These are phyloP conservation scores for Trichoplusia ni DNA, from an alignment of 1,140 invertebrate species.

Conservation along the genomic window DNA sequence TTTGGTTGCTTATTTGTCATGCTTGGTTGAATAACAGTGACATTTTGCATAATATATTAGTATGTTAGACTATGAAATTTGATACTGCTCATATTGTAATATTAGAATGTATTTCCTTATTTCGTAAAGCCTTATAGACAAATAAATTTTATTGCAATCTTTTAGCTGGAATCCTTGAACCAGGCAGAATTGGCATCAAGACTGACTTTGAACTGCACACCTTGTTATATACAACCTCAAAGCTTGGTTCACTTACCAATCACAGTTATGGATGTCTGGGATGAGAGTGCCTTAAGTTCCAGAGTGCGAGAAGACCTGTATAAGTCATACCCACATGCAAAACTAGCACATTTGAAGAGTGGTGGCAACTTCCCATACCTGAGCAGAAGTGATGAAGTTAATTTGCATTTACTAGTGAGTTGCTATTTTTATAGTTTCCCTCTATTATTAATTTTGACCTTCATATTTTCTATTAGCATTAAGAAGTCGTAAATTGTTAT, in stretches of 20 bases:
- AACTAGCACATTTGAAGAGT: slow-evolving; percentile 92
- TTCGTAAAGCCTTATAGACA: neutral
- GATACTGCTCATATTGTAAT: too few relatives aligned
- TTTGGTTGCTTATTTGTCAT: neutral
- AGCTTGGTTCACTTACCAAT: slow-evolving; percentile 86
- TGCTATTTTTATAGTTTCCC: too few relatives aligned
- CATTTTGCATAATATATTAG: too few relatives aligned
- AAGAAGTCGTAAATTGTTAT: too few relatives aligned
- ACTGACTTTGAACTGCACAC: slow-evolving; percentile 93
- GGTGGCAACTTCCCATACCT: slow-evolving; percentile 97
- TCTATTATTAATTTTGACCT: too few relatives aligned
- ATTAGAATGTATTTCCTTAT: neutral
- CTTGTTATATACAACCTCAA: slow-evolving; percentile 90
- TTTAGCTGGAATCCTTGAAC: slow-evolving; percentile 90
- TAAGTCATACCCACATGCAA: slow-evolving; percentile 94
- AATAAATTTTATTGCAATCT: slow-evolving; percentile 1
- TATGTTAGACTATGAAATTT: too few relatives aligned
- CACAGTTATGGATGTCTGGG: slow-evolving; percentile 95
- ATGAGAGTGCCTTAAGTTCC: slow-evolving; percentile 92
- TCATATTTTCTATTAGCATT: too few relatives aligned
- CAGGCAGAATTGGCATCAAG: slow-evolving; percentile 93
- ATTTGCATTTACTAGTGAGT: slow-evolving; percentile 93
- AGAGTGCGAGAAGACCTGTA: slow-evolving; percentile 91
- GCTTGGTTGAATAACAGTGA: neutral
- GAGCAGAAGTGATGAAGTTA: slow-evolving; percentile 94